A percentile compares a stretch with the other conserved stretches of the same genome.
phyloP scores from a whole-genome alignment of 2,113 vertebrate species.

The Psophia crepitans region DNA sequence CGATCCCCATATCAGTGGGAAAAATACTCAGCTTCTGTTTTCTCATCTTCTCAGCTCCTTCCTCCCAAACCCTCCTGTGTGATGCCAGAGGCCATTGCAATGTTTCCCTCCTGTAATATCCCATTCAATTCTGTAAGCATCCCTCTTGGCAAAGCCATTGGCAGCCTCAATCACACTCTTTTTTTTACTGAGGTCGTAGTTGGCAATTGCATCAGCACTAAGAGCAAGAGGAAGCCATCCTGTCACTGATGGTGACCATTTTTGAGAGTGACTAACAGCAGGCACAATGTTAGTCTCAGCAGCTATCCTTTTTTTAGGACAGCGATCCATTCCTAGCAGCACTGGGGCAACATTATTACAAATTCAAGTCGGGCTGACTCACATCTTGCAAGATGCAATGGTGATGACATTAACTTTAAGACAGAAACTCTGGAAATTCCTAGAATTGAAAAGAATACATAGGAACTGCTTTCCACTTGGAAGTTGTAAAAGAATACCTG shows the following conservation, averaged over 20 bases:
- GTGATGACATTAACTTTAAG: not conserved
- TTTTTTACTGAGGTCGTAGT: not conserved
- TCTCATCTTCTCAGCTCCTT: not conserved
- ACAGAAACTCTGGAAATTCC: slow-evolving; percentile 38
- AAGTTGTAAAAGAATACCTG: not conserved
- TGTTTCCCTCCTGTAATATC: not conserved
- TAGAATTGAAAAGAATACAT: slow-evolving; percentile 30
- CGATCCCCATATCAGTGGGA: fast-evolving
- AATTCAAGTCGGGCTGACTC: not conserved
- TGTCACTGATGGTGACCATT: not conserved
- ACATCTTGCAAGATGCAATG: not conserved
- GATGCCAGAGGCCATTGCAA: not conserved
- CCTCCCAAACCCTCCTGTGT: not conserved
- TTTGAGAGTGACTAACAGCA: not conserved
- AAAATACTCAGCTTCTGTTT: not conserved
- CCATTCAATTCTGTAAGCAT: not conserved
- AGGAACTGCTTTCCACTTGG: not conserved
- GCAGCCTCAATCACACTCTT: not conserved
- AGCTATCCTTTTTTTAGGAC: not conserved
- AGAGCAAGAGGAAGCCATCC: not conserved
- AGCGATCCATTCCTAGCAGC: not conserved
- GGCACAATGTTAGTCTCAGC: not conserved
- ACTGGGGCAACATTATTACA: not conserved
- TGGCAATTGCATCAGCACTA: not conserved
- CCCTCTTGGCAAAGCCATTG: not conserved